These are phyloP conservation scores for Brachionus paranguensis DNA, from an alignment of 1,140 invertebrate species.

Conservation along the genomic window DNA sequence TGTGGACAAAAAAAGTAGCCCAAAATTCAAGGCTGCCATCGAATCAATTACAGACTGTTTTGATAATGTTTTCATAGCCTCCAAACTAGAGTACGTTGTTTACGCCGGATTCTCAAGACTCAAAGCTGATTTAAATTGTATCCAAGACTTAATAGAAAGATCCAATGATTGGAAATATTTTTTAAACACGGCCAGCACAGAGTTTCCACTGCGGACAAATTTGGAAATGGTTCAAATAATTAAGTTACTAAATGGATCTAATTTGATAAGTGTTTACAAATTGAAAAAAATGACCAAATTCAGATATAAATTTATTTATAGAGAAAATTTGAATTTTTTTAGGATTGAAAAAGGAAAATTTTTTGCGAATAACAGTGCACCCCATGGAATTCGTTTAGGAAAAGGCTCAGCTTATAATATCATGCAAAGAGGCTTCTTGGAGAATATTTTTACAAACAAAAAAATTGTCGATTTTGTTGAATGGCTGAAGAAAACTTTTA, in stretches of 20 bases:
- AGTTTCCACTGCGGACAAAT: conserved; percentile 44
- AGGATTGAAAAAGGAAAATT: not conserved
- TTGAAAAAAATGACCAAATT: not conserved
- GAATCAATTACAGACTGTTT: conserved; percentile 44
- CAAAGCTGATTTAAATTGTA: conserved; percentile 42
- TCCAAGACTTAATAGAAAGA: conserved; percentile 40
- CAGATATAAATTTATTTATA: conserved; percentile 40
- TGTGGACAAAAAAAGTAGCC: conserved; percentile 45
- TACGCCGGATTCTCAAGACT: conserved; percentile 41
- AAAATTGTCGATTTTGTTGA: conserved; percentile 47
- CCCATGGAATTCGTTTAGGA: conserved; percentile 40
- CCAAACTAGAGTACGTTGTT: conserved; percentile 34
- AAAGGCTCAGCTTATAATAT: conserved; percentile 48
- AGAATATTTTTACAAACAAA: conserved; percentile 45
- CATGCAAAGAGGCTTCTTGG: conserved; percentile 46
- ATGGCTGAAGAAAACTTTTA: conserved; percentile 45
- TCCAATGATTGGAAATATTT: conserved; percentile 46
- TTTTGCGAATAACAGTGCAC: not conserved
- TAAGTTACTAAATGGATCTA: conserved; percentile 44
- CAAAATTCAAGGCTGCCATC: conserved; percentile 41
- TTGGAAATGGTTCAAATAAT: conserved; percentile 42
- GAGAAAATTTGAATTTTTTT: not conserved
- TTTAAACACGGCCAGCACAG: conserved; percentile 48
- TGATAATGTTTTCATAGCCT: conserved; percentile 46
- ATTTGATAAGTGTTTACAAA: conserved; percentile 39